These are phyloP conservation scores for Xyrichtys novacula DNA, from an alignment of 2,797 vertebrate species.

Conservation along the genomic window DNA sequence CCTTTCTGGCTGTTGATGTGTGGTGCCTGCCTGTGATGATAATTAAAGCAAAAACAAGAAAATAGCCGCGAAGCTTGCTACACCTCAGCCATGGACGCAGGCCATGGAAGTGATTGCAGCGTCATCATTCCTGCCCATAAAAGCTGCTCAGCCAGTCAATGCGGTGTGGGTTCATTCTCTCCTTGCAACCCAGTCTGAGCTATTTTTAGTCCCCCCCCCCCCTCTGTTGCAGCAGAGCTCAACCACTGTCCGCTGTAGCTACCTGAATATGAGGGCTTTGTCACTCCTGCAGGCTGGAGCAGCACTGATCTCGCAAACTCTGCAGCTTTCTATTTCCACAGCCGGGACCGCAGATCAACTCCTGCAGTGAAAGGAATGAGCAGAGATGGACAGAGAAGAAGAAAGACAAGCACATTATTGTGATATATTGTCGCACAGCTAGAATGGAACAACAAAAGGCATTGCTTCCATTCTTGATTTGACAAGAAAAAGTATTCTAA, in stretches of 20 bases:
- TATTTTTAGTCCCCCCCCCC: conserved; percentile 78
- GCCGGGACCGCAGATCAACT: conserved; percentile 40
- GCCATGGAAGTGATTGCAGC: conserved; percentile 70
- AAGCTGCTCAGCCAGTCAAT: conserved; percentile 79
- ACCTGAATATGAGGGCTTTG: conserved; percentile 80
- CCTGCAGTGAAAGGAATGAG: conserved; percentile 47
- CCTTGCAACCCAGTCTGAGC: conserved; percentile 66
- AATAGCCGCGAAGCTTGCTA: conserved; percentile 42
- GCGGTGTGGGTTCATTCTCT: conserved; percentile 78
- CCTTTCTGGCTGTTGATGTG: conserved; percentile 10
- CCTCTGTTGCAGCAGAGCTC: conserved; percentile 62
- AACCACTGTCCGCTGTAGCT: conserved; percentile 53
- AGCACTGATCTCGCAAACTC: conserved; percentile 69
- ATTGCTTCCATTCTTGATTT: conserved; percentile 4
- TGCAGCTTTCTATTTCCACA: conserved; percentile 58
- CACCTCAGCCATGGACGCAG: conserved; percentile 56
- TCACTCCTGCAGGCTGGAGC: conserved; percentile 74
- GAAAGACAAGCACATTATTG: conserved; percentile 18
- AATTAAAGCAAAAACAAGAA: conserved; percentile 45
- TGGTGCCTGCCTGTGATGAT: conserved; percentile 27
- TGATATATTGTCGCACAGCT: conserved; percentile 11
- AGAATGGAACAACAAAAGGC: conserved; percentile 25
- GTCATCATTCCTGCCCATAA: conserved; percentile 80
- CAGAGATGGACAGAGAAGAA: conserved; percentile 5
- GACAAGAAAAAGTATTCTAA: conserved; percentile 31